Evolutionary conservation across 2,797 vertebrate species (phyloP).

Genomic region (Fistularia commersonii): DNA sequence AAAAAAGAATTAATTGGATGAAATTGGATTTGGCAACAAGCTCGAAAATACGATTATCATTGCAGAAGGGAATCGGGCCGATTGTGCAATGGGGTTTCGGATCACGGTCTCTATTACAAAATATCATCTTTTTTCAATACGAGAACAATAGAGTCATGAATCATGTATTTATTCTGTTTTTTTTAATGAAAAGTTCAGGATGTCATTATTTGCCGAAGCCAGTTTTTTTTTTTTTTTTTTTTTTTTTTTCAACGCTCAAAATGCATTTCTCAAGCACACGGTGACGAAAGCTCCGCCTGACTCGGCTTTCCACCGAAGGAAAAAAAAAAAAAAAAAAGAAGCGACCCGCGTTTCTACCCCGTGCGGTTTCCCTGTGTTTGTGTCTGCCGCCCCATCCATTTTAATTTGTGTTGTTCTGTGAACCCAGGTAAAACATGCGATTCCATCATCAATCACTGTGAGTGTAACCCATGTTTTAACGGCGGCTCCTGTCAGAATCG

Average conservation of each 20-base stretch:
- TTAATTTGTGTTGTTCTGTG: constrained; percentile 80
- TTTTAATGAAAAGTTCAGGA: too few species aligned
- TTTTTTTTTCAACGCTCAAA: not conserved
- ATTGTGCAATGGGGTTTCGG: constrained; percentile 15
- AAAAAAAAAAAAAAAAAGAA: constrained; percentile 23
- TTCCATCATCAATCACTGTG: constrained; percentile 95
- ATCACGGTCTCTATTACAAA: too few species aligned
- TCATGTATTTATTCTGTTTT: too few species aligned
- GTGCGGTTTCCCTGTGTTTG: constrained; percentile 26
- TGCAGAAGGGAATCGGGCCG: constrained; percentile 38
- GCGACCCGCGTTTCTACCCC: constrained; percentile 19
- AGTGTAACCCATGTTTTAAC: constrained; percentile 98
- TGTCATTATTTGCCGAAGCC: constrained; percentile 9
- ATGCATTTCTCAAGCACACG: constrained; percentile 44
- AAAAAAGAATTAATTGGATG: too few species aligned
- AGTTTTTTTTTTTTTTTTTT: constrained; percentile 12
- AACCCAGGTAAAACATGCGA: constrained; percentile 91
- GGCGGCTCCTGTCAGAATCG: constrained; percentile 96
- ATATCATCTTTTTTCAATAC: too few species aligned
- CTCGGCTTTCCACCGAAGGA: constrained; percentile 31
- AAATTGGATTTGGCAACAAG: constrained; percentile 24
- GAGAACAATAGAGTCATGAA: too few species aligned
- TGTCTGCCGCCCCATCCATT: constrained; percentile 70
- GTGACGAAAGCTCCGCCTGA: constrained; percentile 51
- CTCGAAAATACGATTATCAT: constrained; percentile 38